phyloP scores from a whole-genome alignment of 2,888 invertebrate species.

The Athalia rosae region DNA sequence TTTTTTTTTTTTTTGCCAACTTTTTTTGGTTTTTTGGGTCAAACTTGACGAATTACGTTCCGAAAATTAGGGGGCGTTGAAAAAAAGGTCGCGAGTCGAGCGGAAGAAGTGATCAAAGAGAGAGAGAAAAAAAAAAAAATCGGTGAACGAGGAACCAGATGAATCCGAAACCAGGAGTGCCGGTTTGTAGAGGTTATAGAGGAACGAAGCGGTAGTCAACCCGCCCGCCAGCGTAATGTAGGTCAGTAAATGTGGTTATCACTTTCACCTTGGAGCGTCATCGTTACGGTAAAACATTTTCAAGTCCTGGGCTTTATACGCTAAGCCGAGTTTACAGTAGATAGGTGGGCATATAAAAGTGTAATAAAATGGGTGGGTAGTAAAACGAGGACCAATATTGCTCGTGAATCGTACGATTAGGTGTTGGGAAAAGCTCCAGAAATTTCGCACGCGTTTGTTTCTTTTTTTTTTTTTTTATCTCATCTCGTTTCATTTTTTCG shows the following conservation, averaged over 20 bases:
- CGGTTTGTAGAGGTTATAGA: neutral
- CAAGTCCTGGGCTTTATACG: constrained; percentile 5
- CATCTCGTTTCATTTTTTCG: constrained; percentile 40
- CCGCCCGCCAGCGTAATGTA: constrained; percentile 64
- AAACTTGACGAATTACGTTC: constrained; percentile 7
- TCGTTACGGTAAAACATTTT: constrained; percentile 30
- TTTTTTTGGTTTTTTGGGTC: constrained; percentile 23
- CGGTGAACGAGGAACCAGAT: neutral
- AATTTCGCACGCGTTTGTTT: neutral
- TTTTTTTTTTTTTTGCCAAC: too few species aligned
- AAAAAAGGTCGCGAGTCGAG: neutral
- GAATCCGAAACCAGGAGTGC: neutral
- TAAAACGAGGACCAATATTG: too few species aligned
- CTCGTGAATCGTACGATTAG: too few species aligned
- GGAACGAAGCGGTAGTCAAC: neutral
- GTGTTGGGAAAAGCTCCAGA: too few species aligned
- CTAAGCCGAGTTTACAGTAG: neutral
- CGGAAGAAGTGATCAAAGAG: neutral
- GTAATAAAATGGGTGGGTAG: too few species aligned
- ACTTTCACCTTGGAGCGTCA: constrained; percentile 65
- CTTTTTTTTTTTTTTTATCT: neutral
- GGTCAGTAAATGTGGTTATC: constrained; percentile 71
- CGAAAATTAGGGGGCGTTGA: neutral
- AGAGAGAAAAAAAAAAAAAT: neutral
- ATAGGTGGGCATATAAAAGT: too few species aligned